Evolutionary conservation across 2,888 invertebrate species (phyloP), one percentile per base, ranked within the genome.

Genomic region (Homarus gammarus): DNA sequence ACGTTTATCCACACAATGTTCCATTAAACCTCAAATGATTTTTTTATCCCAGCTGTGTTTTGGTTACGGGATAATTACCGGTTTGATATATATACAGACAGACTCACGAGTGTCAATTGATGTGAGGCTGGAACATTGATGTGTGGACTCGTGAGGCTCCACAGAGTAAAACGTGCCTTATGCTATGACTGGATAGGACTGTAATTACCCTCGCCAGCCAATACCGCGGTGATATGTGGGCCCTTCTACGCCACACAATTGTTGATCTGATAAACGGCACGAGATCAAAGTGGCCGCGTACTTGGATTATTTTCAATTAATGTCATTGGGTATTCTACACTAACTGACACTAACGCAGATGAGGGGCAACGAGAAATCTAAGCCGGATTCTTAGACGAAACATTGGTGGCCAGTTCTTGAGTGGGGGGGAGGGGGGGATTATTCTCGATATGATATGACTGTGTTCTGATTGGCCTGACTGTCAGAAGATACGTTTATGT

Each of bases 291-390:
- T 64, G 27, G 31, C 64, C 64, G 64, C 27, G 8, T 64, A 27
- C 64, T n/a, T 27, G 6, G 64, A 64, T 27, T 64, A 64, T 64
- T 64, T 64, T 64, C 64, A 64, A 64, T 64, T 64, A 64, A 64
- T 27, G 27, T 27, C 64, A 1, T 12, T 10, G 31, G 8, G 27
- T 64, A 64, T 64, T 64, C 27, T 27, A 64, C 64, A 64, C 64
- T 27, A 27, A 8, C 5, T n/a, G 64, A 3, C 64, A n/a, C 64
- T 64, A 27, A 64, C 31, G 27, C 64, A 27, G 27, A 64, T 27
- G 64, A 27, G 64, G n/a, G 64, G 6, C 8, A 27, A 27, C 64
- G 15, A 64, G 64, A 56, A 2, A 12, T n/a, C 56, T 3, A 12
- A 18, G 56, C 64, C 27, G 64, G 64, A 27, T n/a, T 12, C 22